Conservation (phyloP, 2,888 invertebrate species). For the Cepaea hortensis region DNA sequence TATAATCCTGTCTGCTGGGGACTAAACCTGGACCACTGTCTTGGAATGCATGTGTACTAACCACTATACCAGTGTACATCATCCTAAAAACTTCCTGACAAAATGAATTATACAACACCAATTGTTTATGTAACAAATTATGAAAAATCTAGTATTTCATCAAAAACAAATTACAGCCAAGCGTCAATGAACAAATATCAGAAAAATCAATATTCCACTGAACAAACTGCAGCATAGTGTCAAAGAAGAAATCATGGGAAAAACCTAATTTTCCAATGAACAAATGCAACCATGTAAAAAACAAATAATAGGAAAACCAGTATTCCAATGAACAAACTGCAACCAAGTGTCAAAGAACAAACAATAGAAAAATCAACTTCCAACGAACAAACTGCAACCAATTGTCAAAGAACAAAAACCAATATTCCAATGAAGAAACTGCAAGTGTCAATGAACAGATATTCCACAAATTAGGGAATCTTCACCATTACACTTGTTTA, state of each 20-base stretch:
- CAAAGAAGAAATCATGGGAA: background rate
- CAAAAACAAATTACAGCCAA: no score
- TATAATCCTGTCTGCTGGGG: no score
- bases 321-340: background rate
- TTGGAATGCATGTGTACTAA: no score
- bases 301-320: no score
- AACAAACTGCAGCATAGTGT: background rate
- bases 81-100: background rate
- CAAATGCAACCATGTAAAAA: no score
- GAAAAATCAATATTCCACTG: background rate
- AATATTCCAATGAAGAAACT: background rate
- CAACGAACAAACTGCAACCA: no score
- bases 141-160: background rate
- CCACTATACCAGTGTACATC: no score
- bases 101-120: background rate
- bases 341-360: background rate
- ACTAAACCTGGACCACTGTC: no score
- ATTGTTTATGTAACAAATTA: background rate
- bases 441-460: background rate
- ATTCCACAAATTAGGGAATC: background rate
- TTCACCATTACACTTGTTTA: background rate
- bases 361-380: background rate
- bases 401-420: background rate
- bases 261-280: no score
- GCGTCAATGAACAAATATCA: no score